A percentile compares a stretch with the other conserved stretches of the same genome.
Conservation (phyloP, 2,113 vertebrate genomes). For the Mustela lutreola region DNA sequence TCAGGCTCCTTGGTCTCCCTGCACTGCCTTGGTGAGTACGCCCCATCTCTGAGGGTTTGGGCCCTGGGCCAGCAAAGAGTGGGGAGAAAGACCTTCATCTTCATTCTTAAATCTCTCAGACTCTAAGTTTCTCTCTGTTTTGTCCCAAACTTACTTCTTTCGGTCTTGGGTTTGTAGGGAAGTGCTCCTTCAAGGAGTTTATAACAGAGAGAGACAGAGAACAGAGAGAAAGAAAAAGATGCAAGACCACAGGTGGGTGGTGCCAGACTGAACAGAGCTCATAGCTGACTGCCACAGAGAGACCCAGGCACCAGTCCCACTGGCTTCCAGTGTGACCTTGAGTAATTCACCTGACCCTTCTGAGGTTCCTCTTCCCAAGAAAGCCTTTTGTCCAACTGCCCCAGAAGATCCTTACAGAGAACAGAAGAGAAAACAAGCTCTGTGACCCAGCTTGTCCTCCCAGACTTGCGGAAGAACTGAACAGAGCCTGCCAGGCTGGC, state of each 20-base stretch:
- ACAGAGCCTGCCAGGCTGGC: neutral
- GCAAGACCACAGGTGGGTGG: neutral
- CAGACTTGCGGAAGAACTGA: neutral
- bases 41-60: neutral
- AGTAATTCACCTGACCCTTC: neutral
- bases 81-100: neutral
- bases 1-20: conserved; percentile 82
- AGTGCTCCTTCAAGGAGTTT: neutral
- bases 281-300: neutral
- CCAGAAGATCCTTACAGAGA: neutral
- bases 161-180: neutral
- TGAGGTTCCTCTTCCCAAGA: neutral
- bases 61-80: neutral
- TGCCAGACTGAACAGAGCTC: neutral
- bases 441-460: neutral
- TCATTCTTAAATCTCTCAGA: conserved; percentile 4
- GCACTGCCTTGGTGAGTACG: conserved; percentile 85
- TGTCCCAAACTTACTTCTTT: neutral
- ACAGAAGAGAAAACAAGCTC: neutral
- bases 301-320: neutral
- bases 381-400: neutral
- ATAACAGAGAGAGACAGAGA: neutral
- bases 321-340: neutral
- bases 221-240: neutral
- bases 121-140: neutral